Percentiles rank a stretch among this genome's conserved stretches.
Evolutionary conservation across 2,888 invertebrate genomes (phyloP).

Genomic region (Julus scanicus): DNA sequence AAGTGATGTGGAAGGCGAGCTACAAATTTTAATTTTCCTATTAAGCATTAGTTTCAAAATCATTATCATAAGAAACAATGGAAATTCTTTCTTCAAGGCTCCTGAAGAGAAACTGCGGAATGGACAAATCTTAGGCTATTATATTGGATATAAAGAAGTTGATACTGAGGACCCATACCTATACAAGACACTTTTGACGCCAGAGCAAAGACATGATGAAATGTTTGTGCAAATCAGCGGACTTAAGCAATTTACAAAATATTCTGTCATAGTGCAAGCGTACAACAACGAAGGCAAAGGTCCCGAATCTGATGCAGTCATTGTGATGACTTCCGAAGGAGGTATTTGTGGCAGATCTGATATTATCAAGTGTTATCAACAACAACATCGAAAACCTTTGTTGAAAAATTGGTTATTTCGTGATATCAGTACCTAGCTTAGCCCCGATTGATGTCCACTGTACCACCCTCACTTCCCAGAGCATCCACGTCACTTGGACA

Average conservation of each 20-base stretch:
- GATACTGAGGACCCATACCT: conserved; percentile 58
- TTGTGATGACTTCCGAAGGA: conserved; percentile 65
- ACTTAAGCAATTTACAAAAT: conserved; percentile 64
- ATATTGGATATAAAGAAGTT: conserved; percentile 59
- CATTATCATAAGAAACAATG: neutral
- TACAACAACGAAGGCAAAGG: conserved; percentile 65
- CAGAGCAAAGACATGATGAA: conserved; percentile 55
- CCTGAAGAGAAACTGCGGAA: conserved; percentile 49
- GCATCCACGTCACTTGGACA: conserved; percentile 93
- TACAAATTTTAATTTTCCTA: conserved; percentile 40
- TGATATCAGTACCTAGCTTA: conserved; percentile 55
- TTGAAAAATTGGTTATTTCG: neutral
- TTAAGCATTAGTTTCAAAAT: neutral
- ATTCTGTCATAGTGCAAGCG: conserved; percentile 65
- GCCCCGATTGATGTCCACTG: conserved; percentile 78
- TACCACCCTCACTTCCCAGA: conserved; percentile 92
- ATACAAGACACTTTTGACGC: conserved; percentile 59
- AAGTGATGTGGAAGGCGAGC: conserved; percentile 66
- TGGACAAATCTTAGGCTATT: conserved; percentile 59
- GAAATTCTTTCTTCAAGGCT: conserved; percentile 12
- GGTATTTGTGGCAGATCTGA: conserved; percentile 59
- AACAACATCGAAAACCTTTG: neutral
- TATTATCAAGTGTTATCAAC: neutral
- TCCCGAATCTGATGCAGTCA: conserved; percentile 64
- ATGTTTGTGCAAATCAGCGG: conserved; percentile 57